Evolutionary conservation across 2,113 vertebrate genomes (phyloP), one percentile per base, ranked within the genome.

Genomic region (Sapajus apella): DNA sequence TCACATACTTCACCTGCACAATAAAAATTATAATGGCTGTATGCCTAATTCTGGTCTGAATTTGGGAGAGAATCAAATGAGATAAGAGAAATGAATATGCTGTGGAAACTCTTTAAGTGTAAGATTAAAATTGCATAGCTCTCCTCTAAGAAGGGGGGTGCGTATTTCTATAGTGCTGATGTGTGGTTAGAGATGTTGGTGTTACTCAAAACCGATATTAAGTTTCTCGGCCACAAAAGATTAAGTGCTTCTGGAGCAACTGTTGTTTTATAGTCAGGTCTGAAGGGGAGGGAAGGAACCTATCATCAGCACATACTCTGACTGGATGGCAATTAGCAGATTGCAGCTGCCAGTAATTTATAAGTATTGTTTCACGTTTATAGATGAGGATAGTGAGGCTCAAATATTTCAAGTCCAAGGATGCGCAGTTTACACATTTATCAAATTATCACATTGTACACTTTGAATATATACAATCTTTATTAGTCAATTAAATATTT

Each of bases 361-460:
- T 47, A 88, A 95, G 18, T 66, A 32, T 66, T 77, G 43, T 90
- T n/a, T 58, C 56, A 90, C 80, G 81, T 64, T 94, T 81, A 81
- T 12, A 55, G 56, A 73, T 40, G 52, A 95, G 45, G 25, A 91
- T 80, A 95, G 27, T 55, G 40, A 96, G 61, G 14, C 50, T 91
- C 55, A 73, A 85, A 70, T 73, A 80, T 66, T 94, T 90, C 50
- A 94, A 96, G 25, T 55, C 35, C 45, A 94, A 93, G 27, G 9
- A 79, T 30, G 66, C 27, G 43, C 16, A 76, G 20, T 70, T 30
- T 55, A 40, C 27, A 16, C 45, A 37, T 77, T 16, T 76, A 13
- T 37, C 21, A 85, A 50, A 70, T 52, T n/a, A 70, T 68, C 45
- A 50, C 8, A 68, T 40, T 68, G n/a, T 40, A 11, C 12, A 27